Evolutionary conservation across 1,140 invertebrate species (phyloP).

Genomic region (Pseudomyrmex concolor): DNA sequence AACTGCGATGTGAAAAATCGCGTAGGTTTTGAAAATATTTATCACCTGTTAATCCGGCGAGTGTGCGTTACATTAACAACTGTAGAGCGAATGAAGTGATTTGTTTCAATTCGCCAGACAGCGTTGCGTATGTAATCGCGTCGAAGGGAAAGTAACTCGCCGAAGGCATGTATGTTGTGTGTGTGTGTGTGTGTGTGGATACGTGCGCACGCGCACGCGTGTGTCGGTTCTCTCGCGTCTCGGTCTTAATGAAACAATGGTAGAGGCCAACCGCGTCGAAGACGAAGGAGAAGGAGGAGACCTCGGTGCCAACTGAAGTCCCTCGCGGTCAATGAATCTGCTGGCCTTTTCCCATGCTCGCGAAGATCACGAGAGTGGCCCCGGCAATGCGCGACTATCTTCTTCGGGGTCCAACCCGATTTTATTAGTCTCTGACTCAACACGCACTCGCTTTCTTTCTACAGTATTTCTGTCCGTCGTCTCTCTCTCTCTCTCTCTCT

Average conservation of each 20-base stretch:
- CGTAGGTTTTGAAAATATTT: too few species aligned
- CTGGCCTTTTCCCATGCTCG: slow-evolving; percentile 80
- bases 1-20: too few species aligned
- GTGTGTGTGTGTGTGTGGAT: neutral
- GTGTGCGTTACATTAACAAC: neutral
- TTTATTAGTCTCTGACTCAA: slow-evolving; percentile 78
- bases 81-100: slow-evolving; percentile 13
- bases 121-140: slow-evolving; percentile 31
- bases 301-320: slow-evolving; percentile 70
- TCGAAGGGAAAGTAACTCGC: slow-evolving; percentile 55
- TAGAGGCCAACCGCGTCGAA: slow-evolving; percentile 25
- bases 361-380: slow-evolving; percentile 64
- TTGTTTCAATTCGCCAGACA: slow-evolving; percentile 45
- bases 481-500: slow-evolving; percentile 61
- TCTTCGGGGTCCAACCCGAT: slow-evolving; percentile 66
- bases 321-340: slow-evolving; percentile 79
- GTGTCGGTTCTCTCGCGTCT: slow-evolving; percentile 58
- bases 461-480: slow-evolving; percentile 29
- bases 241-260: slow-evolving; percentile 76
- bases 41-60: neutral
- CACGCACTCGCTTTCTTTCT: slow-evolving; percentile 52
- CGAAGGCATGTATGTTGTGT: slow-evolving; percentile 49
- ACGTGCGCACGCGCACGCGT: slow-evolving; percentile 35
- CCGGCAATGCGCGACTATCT: slow-evolving; percentile 59
- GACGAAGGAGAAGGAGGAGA: slow-evolving; percentile 41